Conservation (phyloP, 2,797 vertebrate genomes). For the Fringilla coelebs region DNA sequence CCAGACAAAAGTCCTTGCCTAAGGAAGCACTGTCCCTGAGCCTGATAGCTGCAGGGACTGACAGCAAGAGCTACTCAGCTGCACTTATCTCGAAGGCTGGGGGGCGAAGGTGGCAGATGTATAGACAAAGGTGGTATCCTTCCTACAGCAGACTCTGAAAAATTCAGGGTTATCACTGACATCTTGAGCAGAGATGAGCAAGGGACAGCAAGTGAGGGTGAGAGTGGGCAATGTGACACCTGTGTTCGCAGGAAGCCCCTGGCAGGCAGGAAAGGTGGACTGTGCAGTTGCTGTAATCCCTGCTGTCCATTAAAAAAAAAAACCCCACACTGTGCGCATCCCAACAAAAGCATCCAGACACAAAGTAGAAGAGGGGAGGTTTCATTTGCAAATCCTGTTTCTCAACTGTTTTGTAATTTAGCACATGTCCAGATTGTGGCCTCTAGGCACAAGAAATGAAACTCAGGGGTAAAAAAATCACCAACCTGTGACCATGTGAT, state of each 20-base stretch:
- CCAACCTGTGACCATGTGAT: not conserved
- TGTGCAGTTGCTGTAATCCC: not conserved
- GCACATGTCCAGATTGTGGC: not conserved
- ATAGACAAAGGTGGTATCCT: not conserved
- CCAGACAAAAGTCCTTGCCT: not conserved
- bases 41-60: not conserved
- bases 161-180: not conserved
- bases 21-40: not conserved
- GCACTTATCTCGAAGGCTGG: not conserved
- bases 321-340: rapidly evolving
- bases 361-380: not conserved
- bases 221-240: not conserved
- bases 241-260: not conserved
- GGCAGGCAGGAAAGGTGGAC: not conserved
- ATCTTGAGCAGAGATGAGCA: not conserved
- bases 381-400: not conserved
- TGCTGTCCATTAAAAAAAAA: not conserved
- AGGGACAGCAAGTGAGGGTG: not conserved
- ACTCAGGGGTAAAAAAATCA: not conserved
- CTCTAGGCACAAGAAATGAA: not conserved
- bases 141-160: not conserved
- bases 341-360: not conserved
- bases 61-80: not conserved
- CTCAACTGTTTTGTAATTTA: not conserved
- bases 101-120: not conserved